Evolutionary conservation across 2,797 vertebrate species (phyloP).

Genomic region (Oophaga sylvatica): DNA sequence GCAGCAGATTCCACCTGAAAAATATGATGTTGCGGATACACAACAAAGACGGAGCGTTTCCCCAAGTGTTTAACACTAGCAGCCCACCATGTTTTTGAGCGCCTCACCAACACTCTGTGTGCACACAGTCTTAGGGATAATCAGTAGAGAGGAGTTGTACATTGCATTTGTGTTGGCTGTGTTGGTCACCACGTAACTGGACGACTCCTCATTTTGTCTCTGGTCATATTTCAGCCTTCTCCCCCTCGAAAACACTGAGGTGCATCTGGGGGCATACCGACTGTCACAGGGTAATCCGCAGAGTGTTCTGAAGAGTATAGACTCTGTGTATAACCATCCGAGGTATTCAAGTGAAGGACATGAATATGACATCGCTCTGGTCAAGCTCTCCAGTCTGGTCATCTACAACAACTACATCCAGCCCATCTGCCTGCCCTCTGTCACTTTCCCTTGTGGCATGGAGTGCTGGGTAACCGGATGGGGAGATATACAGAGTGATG

Average conservation of each 20-base stretch:
- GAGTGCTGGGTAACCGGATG: slow-evolving; percentile 70
- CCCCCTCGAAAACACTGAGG: too few species aligned
- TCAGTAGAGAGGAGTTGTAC: too few species aligned
- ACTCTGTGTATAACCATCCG: slow-evolving; percentile 51
- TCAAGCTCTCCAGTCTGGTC: slow-evolving; percentile 12
- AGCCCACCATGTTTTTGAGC: too few species aligned
- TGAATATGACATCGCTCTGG: slow-evolving; percentile 77
- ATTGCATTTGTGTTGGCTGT: too few species aligned
- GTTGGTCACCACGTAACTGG: too few species aligned
- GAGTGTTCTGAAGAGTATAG: neutral
- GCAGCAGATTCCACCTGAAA: too few species aligned
- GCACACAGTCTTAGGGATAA: too few species aligned
- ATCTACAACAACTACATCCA: slow-evolving; percentile 18
- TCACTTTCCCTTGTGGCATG: slow-evolving; percentile 67
- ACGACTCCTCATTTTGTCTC: neutral
- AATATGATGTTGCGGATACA: too few species aligned
- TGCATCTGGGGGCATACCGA: neutral
- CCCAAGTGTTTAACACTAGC: too few species aligned
- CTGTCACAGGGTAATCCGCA: neutral
- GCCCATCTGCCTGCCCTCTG: slow-evolving; percentile 14
- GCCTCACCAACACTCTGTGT: too few species aligned
- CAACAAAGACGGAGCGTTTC: too few species aligned
- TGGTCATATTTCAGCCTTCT: slow-evolving; percentile 45
- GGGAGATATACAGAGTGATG: slow-evolving; percentile 65
- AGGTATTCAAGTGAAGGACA: slow-evolving; percentile 73